Base-by-base conservation (phyloP, 2,888 invertebrate genomes). In the Crocallis elinguaria region DNA sequence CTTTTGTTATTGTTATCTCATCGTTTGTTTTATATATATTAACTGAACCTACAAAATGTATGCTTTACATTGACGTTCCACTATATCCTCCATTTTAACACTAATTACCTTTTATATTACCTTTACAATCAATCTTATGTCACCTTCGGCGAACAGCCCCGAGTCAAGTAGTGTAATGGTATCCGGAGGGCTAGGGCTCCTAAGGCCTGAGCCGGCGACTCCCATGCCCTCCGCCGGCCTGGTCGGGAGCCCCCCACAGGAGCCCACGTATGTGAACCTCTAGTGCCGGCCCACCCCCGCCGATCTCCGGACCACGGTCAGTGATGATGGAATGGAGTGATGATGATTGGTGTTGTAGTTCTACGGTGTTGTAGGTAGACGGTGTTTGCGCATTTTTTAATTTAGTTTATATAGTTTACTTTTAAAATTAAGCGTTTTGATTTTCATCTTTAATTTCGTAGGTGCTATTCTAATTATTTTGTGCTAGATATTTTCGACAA, bases 201-300 rank as follows among this genome's bases (percentile, higher is more conserved):
- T 83, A 64, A 82, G 92, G 73, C 88, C 93, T 75, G 93, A 93
- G 89, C 91, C 92, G 77, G 84, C 88, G 79, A 79, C 91, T 65
- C 88, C 91, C 59, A 85, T 91, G 71, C 87, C 88, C 58, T 79
- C 82, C 50, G 80, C 82, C 33, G 79, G 83, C 62, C 81, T 89
- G 64, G 86, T 87, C 57, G 92, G 93, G 68, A 93, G 94, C 82
- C 93, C 94, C 71, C 95, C 95, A 61, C 97, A 96, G 92, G 96
- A 97, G 92, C 97, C 97, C 72, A 97, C 97, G 76, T 97, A 97
- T 93, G 97, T 97, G 91, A 97, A 97, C 94, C 96, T 97, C 94
- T 96, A 96, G 95, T 94, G 93, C 90, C 87, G 88, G 88, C 86
- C 84, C 73, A 71, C 76, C 81, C 84, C 83, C 87, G 86, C 86